Percentiles rank a stretch among this genome's conserved stretches.
These are phyloP conservation scores for Penaeus indicus DNA, from an alignment of 1,140 invertebrate genomes.

Conservation along the genomic window DNA sequence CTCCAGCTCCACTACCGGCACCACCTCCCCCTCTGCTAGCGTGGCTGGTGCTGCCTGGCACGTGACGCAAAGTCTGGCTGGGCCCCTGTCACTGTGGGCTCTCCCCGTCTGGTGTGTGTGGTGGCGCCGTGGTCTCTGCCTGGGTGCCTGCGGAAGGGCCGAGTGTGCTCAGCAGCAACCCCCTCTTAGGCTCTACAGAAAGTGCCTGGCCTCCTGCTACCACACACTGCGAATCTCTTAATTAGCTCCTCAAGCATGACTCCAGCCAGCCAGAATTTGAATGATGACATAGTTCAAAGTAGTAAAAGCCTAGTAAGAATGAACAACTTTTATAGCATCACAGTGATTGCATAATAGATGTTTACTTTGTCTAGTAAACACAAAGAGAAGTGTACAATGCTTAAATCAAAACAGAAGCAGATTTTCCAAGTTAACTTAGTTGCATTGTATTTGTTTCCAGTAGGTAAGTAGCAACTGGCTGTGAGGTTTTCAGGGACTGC, in stretches of 20 bases:
- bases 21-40: conserved; percentile 52
- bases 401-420: too few relatives aligned
- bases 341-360: conserved; percentile 35
- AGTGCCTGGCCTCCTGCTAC: conserved; percentile 39
- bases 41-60: conserved; percentile 46
- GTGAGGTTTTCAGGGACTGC: conserved; percentile 52
- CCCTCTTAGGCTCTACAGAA: conserved; percentile 52
- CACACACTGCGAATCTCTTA: conserved; percentile 26
- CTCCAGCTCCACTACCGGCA: conserved; percentile 47
- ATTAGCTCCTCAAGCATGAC: conserved; percentile 47
- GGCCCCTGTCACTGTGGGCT: conserved; percentile 54
- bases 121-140: conserved; percentile 40
- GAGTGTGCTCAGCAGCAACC: conserved; percentile 45
- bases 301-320: conserved; percentile 48
- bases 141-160: conserved; percentile 17
- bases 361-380: conserved; percentile 24
- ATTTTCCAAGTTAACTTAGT: conserved; percentile 12
- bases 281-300: conserved; percentile 44
- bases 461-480: conserved; percentile 47
- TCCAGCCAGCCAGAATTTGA: conserved; percentile 22
- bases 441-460: conserved; percentile 30
- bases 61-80: conserved; percentile 41
- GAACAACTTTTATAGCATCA: conserved; percentile 48
- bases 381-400: too few relatives aligned
- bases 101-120: conserved; percentile 47